Evolutionary conservation across 2,888 invertebrate genomes (phyloP).

Genomic region (Himalopsyche kuldschensis): DNA sequence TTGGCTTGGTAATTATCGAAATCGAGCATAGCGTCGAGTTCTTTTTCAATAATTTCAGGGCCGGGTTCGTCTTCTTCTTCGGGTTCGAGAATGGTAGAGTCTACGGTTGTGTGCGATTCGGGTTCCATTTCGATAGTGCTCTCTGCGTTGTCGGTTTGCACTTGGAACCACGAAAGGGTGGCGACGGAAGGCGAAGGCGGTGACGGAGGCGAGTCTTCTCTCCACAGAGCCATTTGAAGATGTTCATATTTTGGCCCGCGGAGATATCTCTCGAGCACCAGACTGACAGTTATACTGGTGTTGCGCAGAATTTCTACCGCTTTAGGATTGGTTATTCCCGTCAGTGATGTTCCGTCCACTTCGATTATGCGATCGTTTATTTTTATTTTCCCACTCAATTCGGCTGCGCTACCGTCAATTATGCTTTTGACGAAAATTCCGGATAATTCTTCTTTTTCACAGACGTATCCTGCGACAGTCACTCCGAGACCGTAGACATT

Average conservation of each 20-base stretch:
- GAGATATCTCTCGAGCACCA: constrained; percentile 90
- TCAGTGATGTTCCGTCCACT: constrained; percentile 86
- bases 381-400: constrained; percentile 85
- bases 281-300: constrained; percentile 86
- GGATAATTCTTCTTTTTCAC: constrained; percentile 97
- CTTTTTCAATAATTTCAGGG: constrained; percentile 55
- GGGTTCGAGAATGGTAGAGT: constrained; percentile 69
- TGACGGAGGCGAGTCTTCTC: constrained; percentile 59
- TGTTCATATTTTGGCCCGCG: constrained; percentile 93
- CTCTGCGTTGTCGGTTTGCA: constrained; percentile 67
- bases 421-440: constrained; percentile 99
- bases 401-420: constrained; percentile 95
- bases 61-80: constrained; percentile 59
- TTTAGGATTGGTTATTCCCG: constrained; percentile 93
- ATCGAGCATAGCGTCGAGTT: constrained; percentile 66
- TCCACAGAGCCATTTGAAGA: constrained; percentile 82
- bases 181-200: constrained; percentile 77
- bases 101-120: constrained; percentile 79
- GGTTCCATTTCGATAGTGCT: constrained; percentile 69
- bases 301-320: constrained; percentile 93
- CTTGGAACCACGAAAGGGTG: constrained; percentile 82
- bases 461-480: constrained; percentile 96
- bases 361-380: constrained; percentile 97
- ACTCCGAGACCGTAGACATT: constrained; percentile 92
- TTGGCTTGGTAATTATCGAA: constrained; percentile 76